A percentile compares a stretch with the other conserved stretches of the same genome.
Conservation (phyloP, 2,888 invertebrate species). For the Melolontha melolontha region DNA sequence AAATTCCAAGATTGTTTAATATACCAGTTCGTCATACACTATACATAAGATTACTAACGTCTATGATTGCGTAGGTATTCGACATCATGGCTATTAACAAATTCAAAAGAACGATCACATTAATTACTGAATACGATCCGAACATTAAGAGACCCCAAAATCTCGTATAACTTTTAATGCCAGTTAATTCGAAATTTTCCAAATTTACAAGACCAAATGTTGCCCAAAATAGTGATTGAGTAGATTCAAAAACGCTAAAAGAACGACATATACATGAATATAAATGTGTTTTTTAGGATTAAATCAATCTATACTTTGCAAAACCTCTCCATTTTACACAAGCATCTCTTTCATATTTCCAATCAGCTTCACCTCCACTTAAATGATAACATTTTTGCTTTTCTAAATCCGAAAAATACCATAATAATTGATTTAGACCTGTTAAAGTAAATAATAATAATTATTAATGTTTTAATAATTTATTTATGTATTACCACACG, state of each 20-base stretch:
- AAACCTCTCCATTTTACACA: conserved; percentile 90
- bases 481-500: conserved; percentile 78
- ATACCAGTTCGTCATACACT: too few species aligned
- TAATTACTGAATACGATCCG: conserved; percentile 94
- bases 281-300: background rate
- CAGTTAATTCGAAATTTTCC: conserved; percentile 87
- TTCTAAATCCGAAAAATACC: conserved; percentile 93
- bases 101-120: conserved; percentile 92
- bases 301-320: conserved; percentile 72
- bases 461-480: conserved; percentile 9
- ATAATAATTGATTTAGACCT: conserved; percentile 89
- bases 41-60: conserved; percentile 72
- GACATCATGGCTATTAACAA: conserved; percentile 99
- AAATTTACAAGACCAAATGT: conserved; percentile 93
- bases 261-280: conserved; percentile 21
- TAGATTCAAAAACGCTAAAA: conserved; percentile 91
- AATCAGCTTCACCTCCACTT: conserved; percentile 79
- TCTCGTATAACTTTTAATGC: conserved; percentile 89
- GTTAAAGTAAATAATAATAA: conserved; percentile 41
- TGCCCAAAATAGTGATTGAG: conserved; percentile 96
- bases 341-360: conserved; percentile 80
- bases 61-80: conserved; percentile 93
- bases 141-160: conserved; percentile 98
- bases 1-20: too few species aligned
- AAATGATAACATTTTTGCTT: conserved; percentile 82